Percentiles rank a stretch among this genome's conserved stretches.
phyloP scores from a whole-genome alignment of 64 coral and sea anemone genomes.

The Dendrophyllia cribrosa region DNA sequence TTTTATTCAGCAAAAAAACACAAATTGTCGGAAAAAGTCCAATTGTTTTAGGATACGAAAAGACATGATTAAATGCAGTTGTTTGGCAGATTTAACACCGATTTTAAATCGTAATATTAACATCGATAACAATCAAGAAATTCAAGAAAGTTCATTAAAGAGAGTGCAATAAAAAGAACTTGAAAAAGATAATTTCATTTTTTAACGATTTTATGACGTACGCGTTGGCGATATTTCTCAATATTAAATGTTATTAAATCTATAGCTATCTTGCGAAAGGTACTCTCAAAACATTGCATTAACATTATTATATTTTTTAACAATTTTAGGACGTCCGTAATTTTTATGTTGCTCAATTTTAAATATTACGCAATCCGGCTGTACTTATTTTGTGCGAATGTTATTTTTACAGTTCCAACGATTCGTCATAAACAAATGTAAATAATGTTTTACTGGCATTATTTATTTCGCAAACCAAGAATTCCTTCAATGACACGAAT shows the following conservation, averaged over 20 bases:
- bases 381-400: not conserved
- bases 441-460: not conserved
- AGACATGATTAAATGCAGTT: not conserved
- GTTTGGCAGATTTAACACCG: not conserved
- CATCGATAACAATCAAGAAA: constrained; percentile 11
- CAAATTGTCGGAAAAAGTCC: not conserved
- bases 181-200: not conserved
- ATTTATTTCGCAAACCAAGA: not conserved
- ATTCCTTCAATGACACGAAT: not conserved
- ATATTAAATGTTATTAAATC: not conserved
- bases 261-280: too few relatives aligned
- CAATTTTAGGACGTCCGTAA: not conserved
- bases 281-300: too few relatives aligned
- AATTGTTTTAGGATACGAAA: not conserved
- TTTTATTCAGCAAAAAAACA: not conserved
- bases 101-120: constrained; percentile 3
- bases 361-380: not conserved
- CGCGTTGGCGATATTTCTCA: not conserved
- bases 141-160: not conserved
- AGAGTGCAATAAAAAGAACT: not conserved
- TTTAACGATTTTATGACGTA: constrained; percentile 21
- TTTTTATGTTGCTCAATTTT: not conserved
- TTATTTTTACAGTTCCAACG: not conserved
- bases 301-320: not conserved
- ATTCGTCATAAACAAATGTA: not conserved